Evolutionary conservation across 2,113 vertebrate species (phyloP).

Genomic region (Sceloporus tristichus): DNA sequence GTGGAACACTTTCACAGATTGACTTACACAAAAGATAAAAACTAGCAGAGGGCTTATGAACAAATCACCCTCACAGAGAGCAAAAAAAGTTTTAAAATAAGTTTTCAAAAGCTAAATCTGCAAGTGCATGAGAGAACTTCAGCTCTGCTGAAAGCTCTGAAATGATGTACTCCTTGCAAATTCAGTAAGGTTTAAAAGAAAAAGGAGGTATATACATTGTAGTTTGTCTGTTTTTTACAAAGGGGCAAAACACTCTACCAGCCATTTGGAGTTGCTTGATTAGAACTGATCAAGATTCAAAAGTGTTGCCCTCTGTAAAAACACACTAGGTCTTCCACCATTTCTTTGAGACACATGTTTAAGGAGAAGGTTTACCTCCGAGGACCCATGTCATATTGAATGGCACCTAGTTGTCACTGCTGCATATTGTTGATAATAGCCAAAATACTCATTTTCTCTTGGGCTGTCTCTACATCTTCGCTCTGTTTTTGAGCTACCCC

Average conservation of each 20-base stretch:
- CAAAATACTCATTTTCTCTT: slow-evolving; percentile 85
- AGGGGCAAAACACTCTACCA: slow-evolving; percentile 77
- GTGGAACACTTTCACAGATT: slow-evolving; percentile 66
- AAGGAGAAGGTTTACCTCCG: slow-evolving; percentile 66
- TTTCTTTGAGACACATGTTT: slow-evolving; percentile 54
- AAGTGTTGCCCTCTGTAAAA: slow-evolving; percentile 66
- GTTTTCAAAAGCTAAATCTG: slow-evolving; percentile 66
- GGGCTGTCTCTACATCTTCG: slow-evolving; percentile 83
- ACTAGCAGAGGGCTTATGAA: slow-evolving; percentile 67
- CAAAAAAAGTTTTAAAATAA: slow-evolving; percentile 68
- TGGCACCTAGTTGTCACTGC: slow-evolving; percentile 67
- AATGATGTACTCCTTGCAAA: slow-evolving; percentile 67
- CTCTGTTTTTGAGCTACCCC: slow-evolving; percentile 95
- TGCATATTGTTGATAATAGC: slow-evolving; percentile 84
- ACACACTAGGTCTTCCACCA: slow-evolving; percentile 67
- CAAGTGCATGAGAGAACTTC: slow-evolving; percentile 60
- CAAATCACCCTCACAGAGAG: slow-evolving; percentile 66
- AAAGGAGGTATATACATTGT: slow-evolving; percentile 76
- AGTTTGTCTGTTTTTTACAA: slow-evolving; percentile 75
- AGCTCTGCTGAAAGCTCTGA: slow-evolving; percentile 56
- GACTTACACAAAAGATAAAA: slow-evolving; percentile 64
- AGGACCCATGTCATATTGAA: slow-evolving; percentile 39
- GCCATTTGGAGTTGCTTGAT: slow-evolving; percentile 73
- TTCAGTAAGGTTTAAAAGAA: slow-evolving; percentile 77
- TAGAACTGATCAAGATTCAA: slow-evolving; percentile 70